A percentile compares a stretch with the other conserved stretches of the same genome.
phyloP scores from a whole-genome alignment of 2,888 invertebrate species.

The Cremastinae sp. region DNA sequence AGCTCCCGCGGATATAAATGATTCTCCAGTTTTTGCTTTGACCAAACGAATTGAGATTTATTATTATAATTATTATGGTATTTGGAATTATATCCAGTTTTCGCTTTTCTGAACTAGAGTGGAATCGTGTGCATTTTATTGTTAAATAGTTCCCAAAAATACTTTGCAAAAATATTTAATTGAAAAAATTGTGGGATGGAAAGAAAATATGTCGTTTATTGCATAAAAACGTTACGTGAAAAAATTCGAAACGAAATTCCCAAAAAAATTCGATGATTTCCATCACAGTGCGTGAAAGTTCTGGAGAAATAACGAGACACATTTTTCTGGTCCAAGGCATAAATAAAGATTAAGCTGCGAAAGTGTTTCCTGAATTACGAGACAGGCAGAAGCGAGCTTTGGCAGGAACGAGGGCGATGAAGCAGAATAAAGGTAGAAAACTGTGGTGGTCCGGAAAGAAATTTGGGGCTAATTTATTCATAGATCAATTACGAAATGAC shows the following conservation, averaged over 20 bases:
- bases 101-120: too few relatives aligned
- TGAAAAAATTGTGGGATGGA: not conserved
- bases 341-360: conserved; percentile 68
- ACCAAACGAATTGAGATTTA: too few relatives aligned
- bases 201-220: too few relatives aligned
- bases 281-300: conserved; percentile 58
- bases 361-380: conserved; percentile 9
- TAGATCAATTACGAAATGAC: conserved; percentile 66
- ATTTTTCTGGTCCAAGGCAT: conserved; percentile 58
- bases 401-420: not conserved
- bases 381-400: not conserved
- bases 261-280: conserved; percentile 13
- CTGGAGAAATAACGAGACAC: conserved; percentile 57
- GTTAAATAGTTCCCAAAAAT: too few relatives aligned
- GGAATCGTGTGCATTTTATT: too few relatives aligned
- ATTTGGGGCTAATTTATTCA: conserved; percentile 68
- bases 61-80: too few relatives aligned
- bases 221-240: too few relatives aligned
- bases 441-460: conserved; percentile 14
- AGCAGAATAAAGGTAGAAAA: conserved; percentile 11
- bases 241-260: too few relatives aligned
- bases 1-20: too few relatives aligned
- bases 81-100: too few relatives aligned
- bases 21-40: too few relatives aligned
- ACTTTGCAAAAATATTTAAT: too few relatives aligned